phyloP scores from a whole-genome alignment of 2,797 vertebrate genomes.

The Enteromius treurensis region DNA sequence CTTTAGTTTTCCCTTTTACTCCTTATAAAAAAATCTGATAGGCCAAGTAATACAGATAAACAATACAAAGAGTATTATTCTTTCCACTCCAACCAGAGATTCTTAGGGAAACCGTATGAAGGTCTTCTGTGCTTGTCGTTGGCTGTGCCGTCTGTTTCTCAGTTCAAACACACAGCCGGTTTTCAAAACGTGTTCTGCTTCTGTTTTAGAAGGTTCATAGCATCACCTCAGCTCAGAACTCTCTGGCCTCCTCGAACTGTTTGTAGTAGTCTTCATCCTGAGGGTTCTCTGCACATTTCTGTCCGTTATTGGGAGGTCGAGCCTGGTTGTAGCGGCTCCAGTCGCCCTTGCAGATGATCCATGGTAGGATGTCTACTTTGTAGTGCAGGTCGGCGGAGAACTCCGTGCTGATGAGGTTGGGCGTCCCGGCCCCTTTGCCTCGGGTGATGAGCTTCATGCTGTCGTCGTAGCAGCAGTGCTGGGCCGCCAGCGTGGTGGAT shows the following conservation, averaged over 20 bases:
- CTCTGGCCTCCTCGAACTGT: constrained; percentile 90
- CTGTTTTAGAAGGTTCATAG: constrained; percentile 8
- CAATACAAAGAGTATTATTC: constrained; percentile 22
- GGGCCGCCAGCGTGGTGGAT: constrained; percentile 89
- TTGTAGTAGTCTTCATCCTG: constrained; percentile 86
- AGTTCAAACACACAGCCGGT: constrained; percentile 24
- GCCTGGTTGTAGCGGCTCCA: constrained; percentile 92
- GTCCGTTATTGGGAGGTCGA: constrained; percentile 90
- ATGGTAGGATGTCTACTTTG: constrained; percentile 93
- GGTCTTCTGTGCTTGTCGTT: constrained; percentile 13
- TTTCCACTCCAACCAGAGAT: background rate
- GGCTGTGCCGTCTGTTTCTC: constrained; percentile 14
- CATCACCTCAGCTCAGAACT: constrained; percentile 77
- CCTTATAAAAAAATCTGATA: constrained; percentile 8
- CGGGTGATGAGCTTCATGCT: constrained; percentile 88
- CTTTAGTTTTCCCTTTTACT: constrained; percentile 29
- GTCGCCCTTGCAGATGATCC: constrained; percentile 96
- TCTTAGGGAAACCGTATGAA: constrained; percentile 1
- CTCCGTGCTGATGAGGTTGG: constrained; percentile 92
- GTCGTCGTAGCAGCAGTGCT: constrained; percentile 94
- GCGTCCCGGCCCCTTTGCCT: constrained; percentile 88
- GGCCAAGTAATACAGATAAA: constrained; percentile 22
- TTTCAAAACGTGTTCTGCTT: constrained; percentile 5
- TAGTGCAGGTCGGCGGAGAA: constrained; percentile 95
- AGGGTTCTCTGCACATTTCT: constrained; percentile 84